These are phyloP conservation scores for Cremastinae sp. DNA, from an alignment of 2,888 invertebrate species.

Conservation along the genomic window DNA sequence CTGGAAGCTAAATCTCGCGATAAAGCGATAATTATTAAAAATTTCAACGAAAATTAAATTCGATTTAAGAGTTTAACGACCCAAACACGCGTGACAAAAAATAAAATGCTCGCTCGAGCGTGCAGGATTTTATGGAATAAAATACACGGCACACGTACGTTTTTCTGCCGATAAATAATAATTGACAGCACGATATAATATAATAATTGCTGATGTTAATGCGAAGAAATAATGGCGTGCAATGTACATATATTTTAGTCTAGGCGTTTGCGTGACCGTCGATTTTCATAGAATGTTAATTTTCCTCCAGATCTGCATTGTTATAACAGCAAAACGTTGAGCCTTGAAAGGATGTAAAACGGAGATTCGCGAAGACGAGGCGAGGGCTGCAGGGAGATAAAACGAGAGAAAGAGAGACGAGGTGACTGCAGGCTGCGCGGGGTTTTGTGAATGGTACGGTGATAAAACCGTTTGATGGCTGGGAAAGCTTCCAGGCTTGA, in stretches of 20 bases:
- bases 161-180: background rate
- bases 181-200: slow-evolving; percentile 9
- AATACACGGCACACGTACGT: no score
- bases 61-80: no score
- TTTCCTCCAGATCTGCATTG: slow-evolving; percentile 14
- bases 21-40: no score
- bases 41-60: no score
- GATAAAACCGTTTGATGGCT: slow-evolving; percentile 40
- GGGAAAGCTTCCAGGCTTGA: slow-evolving; percentile 41
- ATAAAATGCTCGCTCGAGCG: no score
- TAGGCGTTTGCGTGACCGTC: slow-evolving; percentile 19
- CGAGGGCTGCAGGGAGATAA: background rate
- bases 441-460: slow-evolving; percentile 31
- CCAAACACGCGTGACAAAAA: no score
- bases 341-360: slow-evolving; percentile 47
- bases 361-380: background rate
- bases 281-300: slow-evolving; percentile 32
- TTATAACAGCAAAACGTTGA: slow-evolving; percentile 20
- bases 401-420: no score
- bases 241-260: slow-evolving; percentile 33
- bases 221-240: background rate
- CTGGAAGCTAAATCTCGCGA: no score
- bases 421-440: background rate
- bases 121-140: no score
- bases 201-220: slow-evolving; percentile 15